These are phyloP conservation scores for Sternotherus odoratus DNA, from an alignment of 2,797 vertebrate genomes.

Conservation along the genomic window DNA sequence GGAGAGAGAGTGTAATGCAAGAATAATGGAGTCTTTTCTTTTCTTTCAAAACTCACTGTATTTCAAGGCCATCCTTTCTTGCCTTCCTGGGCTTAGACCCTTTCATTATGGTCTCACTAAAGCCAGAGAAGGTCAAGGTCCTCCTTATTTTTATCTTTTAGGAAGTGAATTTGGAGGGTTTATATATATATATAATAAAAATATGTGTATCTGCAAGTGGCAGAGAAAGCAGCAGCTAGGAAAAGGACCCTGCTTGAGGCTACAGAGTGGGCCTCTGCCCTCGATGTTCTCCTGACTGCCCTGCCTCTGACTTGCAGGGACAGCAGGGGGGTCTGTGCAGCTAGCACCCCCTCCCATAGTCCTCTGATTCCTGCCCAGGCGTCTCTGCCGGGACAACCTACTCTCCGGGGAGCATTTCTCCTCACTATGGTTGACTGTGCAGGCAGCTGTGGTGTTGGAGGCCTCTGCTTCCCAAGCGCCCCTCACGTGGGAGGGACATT, in stretches of 20 bases:
- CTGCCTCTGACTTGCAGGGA: neutral
- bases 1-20: conserved; percentile 63
- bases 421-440: neutral
- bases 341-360: neutral
- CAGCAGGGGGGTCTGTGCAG: neutral
- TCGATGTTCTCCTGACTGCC: neutral
- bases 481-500: neutral
- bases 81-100: neutral
- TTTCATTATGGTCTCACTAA: conserved; percentile 18
- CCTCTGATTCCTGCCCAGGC: neutral
- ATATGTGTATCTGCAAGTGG: rapidly evolving
- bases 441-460: neutral
- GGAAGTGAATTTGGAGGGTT: neutral
- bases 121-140: neutral
- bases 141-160: conserved; percentile 6
- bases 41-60: conserved; percentile 62
- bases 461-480: neutral
- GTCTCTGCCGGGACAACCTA: neutral
- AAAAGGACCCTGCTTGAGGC: neutral
- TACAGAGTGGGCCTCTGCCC: neutral
- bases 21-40: conserved; percentile 75
- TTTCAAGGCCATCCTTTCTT: conserved; percentile 41
- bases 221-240: rapidly evolving
- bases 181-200: neutral
- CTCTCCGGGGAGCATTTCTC: neutral